Evolutionary conservation across 2,797 vertebrate species (phyloP), one percentile per base, ranked within the genome.

Genomic region (Pipistrellus kuhlii): DNA sequence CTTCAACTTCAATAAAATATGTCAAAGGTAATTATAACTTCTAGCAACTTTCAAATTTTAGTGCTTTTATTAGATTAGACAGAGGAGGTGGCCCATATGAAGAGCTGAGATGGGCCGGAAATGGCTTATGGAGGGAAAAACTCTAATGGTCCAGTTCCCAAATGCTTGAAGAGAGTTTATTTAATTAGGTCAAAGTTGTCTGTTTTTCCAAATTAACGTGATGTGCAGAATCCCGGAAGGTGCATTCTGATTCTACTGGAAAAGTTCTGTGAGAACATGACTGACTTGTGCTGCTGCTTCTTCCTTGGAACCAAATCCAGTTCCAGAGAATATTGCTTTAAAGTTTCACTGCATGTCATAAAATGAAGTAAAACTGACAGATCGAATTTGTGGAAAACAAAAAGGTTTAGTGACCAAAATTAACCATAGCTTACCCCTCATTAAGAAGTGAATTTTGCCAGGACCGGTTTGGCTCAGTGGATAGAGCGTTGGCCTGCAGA

Each of bases 201-300:
- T 4, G 0, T n/a, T 3, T 66, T 21, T 14, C 35, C 25, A 10
- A 27, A 30, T 23, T 30, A 9, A 32, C 5, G 0, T 8, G 21
- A 14, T 3, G 4, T 73, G 48, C 46, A 53, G 0, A 35, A 30
- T 25, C 17, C 17, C 5, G 12, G 23, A 18, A 2, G 25, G 32
- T 13, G 44, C 32, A 7, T 21, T 71, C 48, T 8, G 51, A 12
- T n/a, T 15, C 18, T 23, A 14, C 53, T 2, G 9, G 55, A 69
- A 66, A 13, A 18, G 17, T n/a, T 68, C 87, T 30, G 12, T 6
- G 57, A 75, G 46, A n/a, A 41, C 3, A 6, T 2, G 30, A 25
- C 2, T 4, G 64, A 6, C 51, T 35, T 18, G 20, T 17, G 3
- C 12, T 10, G 4, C 17, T 51, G 4, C 51, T 51, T 6, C 62